Percentiles rank a stretch among this genome's conserved stretches.
These are phyloP conservation scores for Acleris cristana DNA, from an alignment of 2,888 invertebrate species.

Conservation along the genomic window DNA sequence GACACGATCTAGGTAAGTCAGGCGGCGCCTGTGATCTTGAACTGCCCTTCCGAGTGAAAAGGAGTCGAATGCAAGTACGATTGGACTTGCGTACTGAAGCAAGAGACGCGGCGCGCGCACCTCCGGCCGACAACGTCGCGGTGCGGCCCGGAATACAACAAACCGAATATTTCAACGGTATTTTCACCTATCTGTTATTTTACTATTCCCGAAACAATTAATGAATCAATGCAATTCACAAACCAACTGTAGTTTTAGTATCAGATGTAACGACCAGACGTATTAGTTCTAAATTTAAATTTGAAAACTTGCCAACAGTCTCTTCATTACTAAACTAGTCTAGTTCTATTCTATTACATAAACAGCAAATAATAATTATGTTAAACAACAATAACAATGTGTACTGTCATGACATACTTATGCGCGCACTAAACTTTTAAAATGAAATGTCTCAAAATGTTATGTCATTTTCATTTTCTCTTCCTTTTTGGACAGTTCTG, in stretches of 20 bases:
- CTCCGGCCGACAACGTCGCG: conserved; percentile 54
- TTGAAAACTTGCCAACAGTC: conserved; percentile 68
- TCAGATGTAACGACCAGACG: conserved; percentile 39
- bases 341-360: conserved; percentile 27
- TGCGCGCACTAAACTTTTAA: neutral
- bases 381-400: neutral
- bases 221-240: conserved; percentile 35
- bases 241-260: neutral
- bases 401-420: neutral
- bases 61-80: conserved; percentile 64
- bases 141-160: conserved; percentile 56
- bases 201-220: neutral
- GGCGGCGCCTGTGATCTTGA: conserved; percentile 80
- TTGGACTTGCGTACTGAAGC: conserved; percentile 72
- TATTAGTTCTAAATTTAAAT: conserved; percentile 64
- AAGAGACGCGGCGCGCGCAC: conserved; percentile 53
- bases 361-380: conserved; percentile 10
- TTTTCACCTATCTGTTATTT: conserved; percentile 16
- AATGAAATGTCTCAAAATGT: neutral
- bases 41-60: conserved; percentile 80
- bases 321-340: conserved; percentile 38
- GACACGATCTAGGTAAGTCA: conserved; percentile 61
- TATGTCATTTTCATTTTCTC: too few species aligned
- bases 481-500: too few species aligned
- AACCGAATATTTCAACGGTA: conserved; percentile 27